Percentiles rank a stretch among this genome's conserved stretches.
Conservation (phyloP, 53 echinoderm and acorn worm species). For the Astropecten irregularis region DNA sequence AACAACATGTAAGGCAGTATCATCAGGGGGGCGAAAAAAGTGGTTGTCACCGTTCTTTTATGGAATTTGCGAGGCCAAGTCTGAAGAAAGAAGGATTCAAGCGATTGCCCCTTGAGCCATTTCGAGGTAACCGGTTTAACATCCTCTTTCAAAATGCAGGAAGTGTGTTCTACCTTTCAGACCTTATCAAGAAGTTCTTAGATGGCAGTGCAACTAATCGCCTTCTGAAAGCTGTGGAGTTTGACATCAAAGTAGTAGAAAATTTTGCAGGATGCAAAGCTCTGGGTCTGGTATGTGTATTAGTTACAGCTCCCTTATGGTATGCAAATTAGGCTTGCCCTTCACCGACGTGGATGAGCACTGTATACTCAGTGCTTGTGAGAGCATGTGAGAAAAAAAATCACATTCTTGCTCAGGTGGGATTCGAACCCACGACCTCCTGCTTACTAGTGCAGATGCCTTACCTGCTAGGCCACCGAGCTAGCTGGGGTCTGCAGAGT, state of each 20-base stretch:
- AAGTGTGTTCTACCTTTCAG: conserved; percentile 32
- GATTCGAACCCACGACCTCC: no score
- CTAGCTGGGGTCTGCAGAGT: no score
- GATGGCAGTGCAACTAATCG: conserved; percentile 19
- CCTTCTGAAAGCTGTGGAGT: conserved; percentile 39
- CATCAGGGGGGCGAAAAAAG: conserved; percentile 56
- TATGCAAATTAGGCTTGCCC: no score
- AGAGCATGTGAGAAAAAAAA: no score
- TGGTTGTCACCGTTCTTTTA: conserved; percentile 39
- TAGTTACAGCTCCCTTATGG: conserved; percentile 67
- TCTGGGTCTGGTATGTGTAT: conserved; percentile 35
- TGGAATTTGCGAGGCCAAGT: not conserved
- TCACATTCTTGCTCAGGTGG: no score
- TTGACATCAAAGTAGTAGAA: conserved; percentile 33
- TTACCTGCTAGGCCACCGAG: no score
- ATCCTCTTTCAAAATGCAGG: conserved; percentile 59
- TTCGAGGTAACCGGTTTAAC: conserved; percentile 57
- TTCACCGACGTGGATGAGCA: no score
- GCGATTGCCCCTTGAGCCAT: conserved; percentile 36
- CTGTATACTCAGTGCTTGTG: no score
- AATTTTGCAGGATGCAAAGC: conserved; percentile 62
- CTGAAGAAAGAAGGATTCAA: not conserved
- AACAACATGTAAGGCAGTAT: conserved; percentile 46
- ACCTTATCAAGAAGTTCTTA: conserved; percentile 25
- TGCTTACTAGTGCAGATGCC: no score